Evolutionary conservation across 1,140 invertebrate genomes (phyloP).

Genomic region (Gryllus bimaculatus): DNA sequence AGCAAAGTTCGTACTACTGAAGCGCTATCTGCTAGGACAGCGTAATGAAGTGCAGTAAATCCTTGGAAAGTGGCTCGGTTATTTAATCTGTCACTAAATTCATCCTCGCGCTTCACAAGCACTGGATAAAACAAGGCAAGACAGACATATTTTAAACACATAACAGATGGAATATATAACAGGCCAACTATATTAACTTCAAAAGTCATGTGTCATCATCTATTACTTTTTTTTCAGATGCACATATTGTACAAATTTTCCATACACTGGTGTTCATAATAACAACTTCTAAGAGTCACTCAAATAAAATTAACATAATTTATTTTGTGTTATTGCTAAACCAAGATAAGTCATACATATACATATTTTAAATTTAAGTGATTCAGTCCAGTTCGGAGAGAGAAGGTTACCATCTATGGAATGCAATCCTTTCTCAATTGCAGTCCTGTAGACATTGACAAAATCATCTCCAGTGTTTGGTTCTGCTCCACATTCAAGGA

Average conservation of each 20-base stretch:
- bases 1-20: constrained; percentile 49
- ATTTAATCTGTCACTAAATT: constrained; percentile 68
- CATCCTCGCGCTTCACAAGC: constrained; percentile 58
- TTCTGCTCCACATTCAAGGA: constrained; percentile 69
- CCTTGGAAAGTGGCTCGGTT: constrained; percentile 67
- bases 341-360: too few relatives aligned
- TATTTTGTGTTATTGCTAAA: too few relatives aligned
- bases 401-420: constrained; percentile 47
- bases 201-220: background rate
- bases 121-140: constrained; percentile 39
- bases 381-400: too few relatives aligned
- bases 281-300: background rate
- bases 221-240: background rate
- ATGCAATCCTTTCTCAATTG: constrained; percentile 43
- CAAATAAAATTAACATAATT: too few relatives aligned
- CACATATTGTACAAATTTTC: background rate
- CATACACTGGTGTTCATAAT: background rate
- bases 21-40: constrained; percentile 62
- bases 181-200: background rate
- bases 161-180: background rate
- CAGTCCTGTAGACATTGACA: constrained; percentile 55
- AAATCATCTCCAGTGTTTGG: constrained; percentile 72
- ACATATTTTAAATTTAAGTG: too few relatives aligned
- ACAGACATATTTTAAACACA: background rate
- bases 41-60: constrained; percentile 86